These are phyloP conservation scores for Lithodes maja DNA, from an alignment of 2,888 invertebrate genomes.

Conservation along the genomic window DNA sequence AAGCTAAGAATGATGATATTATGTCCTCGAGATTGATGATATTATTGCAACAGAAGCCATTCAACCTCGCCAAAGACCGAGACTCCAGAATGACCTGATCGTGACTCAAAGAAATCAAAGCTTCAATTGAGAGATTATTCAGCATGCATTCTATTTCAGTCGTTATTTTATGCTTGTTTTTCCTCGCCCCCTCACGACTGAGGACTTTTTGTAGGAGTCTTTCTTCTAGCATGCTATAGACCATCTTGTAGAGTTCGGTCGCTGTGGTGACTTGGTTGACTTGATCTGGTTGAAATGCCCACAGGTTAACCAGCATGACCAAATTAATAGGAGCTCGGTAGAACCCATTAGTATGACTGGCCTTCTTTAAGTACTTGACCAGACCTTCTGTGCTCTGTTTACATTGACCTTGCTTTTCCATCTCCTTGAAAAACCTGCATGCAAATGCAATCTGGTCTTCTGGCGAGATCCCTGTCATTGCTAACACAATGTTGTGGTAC, in stretches of 20 bases:
- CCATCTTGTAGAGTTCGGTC: constrained; percentile 12
- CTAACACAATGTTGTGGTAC: background rate
- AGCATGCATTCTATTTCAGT: background rate
- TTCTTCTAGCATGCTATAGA: background rate
- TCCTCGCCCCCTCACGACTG: background rate
- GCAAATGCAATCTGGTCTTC: background rate
- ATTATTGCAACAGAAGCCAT: background rate
- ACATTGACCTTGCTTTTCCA: background rate
- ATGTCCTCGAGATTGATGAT: background rate
- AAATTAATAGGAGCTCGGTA: constrained; percentile 11
- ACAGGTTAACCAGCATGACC: constrained; percentile 5
- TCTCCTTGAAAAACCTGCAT: background rate
- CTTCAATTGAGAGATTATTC: background rate
- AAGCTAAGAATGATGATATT: background rate
- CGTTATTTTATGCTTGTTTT: background rate
- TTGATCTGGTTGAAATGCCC: constrained; percentile 6
- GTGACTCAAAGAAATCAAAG: background rate
- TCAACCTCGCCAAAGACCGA: background rate
- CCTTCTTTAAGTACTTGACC: background rate
- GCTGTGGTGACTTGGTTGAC: constrained; percentile 18
- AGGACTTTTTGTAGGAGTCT: background rate
- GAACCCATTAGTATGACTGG: background rate
- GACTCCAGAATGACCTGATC: background rate
- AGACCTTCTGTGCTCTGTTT: background rate
- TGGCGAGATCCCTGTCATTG: background rate